phyloP scores from a whole-genome alignment of 2,113 vertebrate genomes.

The Tinamus guttatus region DNA sequence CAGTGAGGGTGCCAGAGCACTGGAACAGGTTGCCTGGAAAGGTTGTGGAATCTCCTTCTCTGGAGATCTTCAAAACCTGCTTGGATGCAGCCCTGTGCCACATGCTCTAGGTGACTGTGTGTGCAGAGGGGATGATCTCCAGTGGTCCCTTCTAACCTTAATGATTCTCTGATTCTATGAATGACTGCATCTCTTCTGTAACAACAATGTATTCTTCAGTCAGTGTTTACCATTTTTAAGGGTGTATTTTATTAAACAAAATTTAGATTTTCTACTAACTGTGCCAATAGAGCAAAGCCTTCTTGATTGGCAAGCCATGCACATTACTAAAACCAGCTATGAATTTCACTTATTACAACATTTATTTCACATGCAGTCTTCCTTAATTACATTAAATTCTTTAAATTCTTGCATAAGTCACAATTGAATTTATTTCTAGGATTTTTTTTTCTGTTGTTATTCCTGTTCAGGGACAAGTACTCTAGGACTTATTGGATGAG shows the following conservation, averaged over 20 bases:
- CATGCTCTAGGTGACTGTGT: too few relatives aligned
- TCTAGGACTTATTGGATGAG: neutral
- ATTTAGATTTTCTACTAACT: neutral
- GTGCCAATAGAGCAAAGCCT: neutral
- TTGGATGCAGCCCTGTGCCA: too few relatives aligned
- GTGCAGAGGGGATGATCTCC: too few relatives aligned
- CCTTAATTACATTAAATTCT: conserved; percentile 33
- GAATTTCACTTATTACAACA: conserved; percentile 19
- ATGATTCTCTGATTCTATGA: too few relatives aligned
- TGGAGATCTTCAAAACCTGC: too few relatives aligned
- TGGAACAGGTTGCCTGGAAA: too few relatives aligned
- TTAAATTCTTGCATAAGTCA: neutral
- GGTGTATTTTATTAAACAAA: neutral
- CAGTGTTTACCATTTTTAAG: neutral
- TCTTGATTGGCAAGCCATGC: neutral
- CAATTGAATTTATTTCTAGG: neutral
- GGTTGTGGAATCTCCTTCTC: too few relatives aligned
- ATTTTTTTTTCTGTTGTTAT: neutral
- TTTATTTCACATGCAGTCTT: neutral
- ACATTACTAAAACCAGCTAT: neutral
- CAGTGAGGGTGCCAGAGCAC: too few relatives aligned
- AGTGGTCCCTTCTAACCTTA: too few relatives aligned
- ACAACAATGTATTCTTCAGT: neutral
- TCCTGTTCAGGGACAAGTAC: neutral
- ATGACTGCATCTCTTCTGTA: neutral